Evolutionary conservation across 2,113 vertebrate genomes (phyloP), one percentile per base, ranked within the genome.

Genomic region (Ceuthmochares aereus): DNA sequence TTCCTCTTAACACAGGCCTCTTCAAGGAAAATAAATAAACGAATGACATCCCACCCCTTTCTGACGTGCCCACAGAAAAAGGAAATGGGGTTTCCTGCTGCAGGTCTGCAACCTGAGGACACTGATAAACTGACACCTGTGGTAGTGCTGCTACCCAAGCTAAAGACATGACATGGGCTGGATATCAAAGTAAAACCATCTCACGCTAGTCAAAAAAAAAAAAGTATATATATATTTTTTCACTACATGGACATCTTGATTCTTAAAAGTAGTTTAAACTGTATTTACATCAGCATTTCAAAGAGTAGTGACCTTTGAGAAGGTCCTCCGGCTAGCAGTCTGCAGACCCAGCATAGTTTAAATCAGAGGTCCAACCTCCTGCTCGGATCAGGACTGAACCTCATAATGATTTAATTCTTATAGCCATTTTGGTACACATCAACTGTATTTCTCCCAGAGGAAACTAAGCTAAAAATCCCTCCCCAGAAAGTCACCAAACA

Each of bases 61-160:
- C 36, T n/a, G 15, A 13, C 0, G 0, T 12, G 51, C 60, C 45
- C 8, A 13, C 29, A 75, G 54, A 88, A 47, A 94, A 91, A 94
- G 55, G 32, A 84, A 84, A 84, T 7, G 0, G 6, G 6, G 49
- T 43, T 90, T 94, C 85, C 79, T 88, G 79, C 37, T 36, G 5
- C 93, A 91, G 75, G 75, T 94, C 42, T 63, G 93, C 70, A 91
- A 80, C 78, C n/a, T 47, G 74, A 69, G 40, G 40, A 70, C 67
- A n/a, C 30, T 1, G 34, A 55, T 12, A 59, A 84, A 68, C 26
- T 62, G n/a, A 80, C 68, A 87, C 32, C 13, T 14, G 32, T 0
- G 0, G 25, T 2, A 66, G 10, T 9, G 30, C 60, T 54, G 73
- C 43, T 52, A 10, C 19, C 23, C 9, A 21, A 84, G 73, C 47